phyloP scores from a whole-genome alignment of 2,113 vertebrate genomes.

The Capricornis sumatraensis region DNA sequence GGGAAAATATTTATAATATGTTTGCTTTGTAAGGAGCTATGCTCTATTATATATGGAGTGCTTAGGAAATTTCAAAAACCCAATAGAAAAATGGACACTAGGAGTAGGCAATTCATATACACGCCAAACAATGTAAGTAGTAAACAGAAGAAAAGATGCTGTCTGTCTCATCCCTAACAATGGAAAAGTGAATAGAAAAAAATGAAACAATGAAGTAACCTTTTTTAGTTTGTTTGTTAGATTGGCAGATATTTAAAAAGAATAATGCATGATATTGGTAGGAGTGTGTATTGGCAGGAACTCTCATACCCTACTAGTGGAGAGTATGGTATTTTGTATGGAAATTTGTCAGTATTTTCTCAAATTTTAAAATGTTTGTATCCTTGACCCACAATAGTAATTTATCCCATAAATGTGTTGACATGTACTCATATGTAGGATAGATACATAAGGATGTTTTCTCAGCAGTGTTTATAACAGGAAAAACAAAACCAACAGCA shows the following conservation, averaged over 20 bases:
- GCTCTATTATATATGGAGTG: not conserved
- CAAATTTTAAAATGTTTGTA: not conserved
- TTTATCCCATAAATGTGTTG: not conserved
- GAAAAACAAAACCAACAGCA: not conserved
- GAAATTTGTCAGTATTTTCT: not conserved
- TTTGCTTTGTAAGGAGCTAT: not conserved
- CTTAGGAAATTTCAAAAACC: not conserved
- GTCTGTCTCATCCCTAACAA: not conserved
- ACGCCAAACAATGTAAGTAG: not conserved
- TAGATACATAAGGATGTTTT: not conserved
- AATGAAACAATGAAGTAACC: not conserved
- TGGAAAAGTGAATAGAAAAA: not conserved
- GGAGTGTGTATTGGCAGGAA: not conserved
- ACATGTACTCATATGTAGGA: not conserved
- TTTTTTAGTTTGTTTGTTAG: not conserved
- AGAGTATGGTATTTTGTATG: not conserved
- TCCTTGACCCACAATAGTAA: not conserved
- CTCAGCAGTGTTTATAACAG: not conserved
- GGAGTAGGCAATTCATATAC: not conserved
- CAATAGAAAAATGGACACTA: not conserved
- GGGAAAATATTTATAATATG: not conserved
- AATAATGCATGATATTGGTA: not conserved
- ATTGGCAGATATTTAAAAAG: not conserved
- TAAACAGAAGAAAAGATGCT: not conserved
- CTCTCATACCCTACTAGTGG: not conserved